Base-by-base conservation (phyloP, 1,140 invertebrate species). In the Lutraria rhynchaena region DNA sequence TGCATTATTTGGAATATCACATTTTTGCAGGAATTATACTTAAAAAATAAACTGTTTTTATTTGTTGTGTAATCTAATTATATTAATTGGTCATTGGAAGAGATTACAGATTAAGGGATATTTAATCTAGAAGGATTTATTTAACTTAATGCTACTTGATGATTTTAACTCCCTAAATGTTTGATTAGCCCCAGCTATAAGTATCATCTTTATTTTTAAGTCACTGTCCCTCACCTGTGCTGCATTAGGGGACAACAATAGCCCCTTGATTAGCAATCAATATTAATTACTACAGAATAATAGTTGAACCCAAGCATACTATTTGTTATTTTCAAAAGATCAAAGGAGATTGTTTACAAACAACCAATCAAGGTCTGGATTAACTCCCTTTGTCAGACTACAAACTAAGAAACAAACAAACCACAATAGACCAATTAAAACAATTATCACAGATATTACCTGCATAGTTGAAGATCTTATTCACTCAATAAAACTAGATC, bases 181-280 rank as follows among this genome's bases (percentile, higher is more conserved):
- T n/a, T n/a, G n/a, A n/a, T n/a, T n/a, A n/a, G n/a, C n/a, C n/a
- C n/a, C n/a, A n/a, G n/a, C n/a, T n/a, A n/a, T n/a, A n/a, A n/a
- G n/a, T n/a, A n/a, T n/a, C n/a, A n/a, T n/a, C n/a, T n/a, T n/a
- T n/a, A n/a, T n/a, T n/a, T n/a, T n/a, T n/a, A n/a, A n/a, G n/a
- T n/a, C n/a, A n/a, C n/a, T n/a, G n/a, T 22, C 19, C 27, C 46
- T 19, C 49, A 71, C 51, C 49, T 71, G 51, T 57, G 24, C 37
- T 55, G 37, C 3, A 31, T 49, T 51, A 67, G 44, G 44, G 63
- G 35, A 49, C 44, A 67, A 67, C 63, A 67, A 73, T 58, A 53
- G 44, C 35, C 9, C 49, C 70, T 73, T 58, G 70, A 73, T 73
- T 73, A 58, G 11, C 58, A 73, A 73, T 57, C 53, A 58, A 15